Base-by-base conservation (phyloP, 2,113 vertebrate genomes). In the Archocentrus centrarchus region DNA sequence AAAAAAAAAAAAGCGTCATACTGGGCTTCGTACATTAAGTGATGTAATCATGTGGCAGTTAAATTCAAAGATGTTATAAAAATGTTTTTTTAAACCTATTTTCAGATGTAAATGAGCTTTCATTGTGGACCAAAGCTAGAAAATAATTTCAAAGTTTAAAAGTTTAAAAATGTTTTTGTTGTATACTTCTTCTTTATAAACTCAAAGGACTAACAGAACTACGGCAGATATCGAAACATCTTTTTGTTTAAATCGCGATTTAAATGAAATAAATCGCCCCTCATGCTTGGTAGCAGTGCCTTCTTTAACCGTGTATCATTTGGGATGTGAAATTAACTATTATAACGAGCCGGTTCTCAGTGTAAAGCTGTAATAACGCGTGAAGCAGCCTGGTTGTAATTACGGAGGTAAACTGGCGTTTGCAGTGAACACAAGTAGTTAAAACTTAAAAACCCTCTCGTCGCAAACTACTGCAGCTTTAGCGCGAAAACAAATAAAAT, bases 331-430 rank as follows among this genome's bases (percentile, higher is more conserved):
- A 75, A 41, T 57, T 4, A 30, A 17, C 61, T 20, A 3, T 47
- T 20, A n/a, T 22, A 27, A 61, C 8, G 1, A 59, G 41, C 11
- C 30, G 3, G 22, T 20, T 3, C 13, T 32, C 27, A 7, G 9
- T 18, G 18, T 14, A 24, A 1, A 14, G 11, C 35, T 35, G 50
- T 59, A 32, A 37, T 37, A 24, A 39, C 24, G 8, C 32, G 22
- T 57, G 3, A 32, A 75, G 53, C 17, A 14, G 32, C 15, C 24
- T 57, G 41, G 11, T 64, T 39, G n/a, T 59, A 35, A 39, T 73
- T 79, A 88, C 76, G 64, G 53, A 80, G 30, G 63, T 50, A 70
- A 64, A 15, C 41, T 50, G 44, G 24, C 5, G 44, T 53, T 64
- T 50, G 17, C 32, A 57, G 24, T 2, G 1, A 76, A 59, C 53